These are phyloP conservation scores for Deilephila elpenor DNA, from an alignment of 2,888 invertebrate species.

Conservation along the genomic window DNA sequence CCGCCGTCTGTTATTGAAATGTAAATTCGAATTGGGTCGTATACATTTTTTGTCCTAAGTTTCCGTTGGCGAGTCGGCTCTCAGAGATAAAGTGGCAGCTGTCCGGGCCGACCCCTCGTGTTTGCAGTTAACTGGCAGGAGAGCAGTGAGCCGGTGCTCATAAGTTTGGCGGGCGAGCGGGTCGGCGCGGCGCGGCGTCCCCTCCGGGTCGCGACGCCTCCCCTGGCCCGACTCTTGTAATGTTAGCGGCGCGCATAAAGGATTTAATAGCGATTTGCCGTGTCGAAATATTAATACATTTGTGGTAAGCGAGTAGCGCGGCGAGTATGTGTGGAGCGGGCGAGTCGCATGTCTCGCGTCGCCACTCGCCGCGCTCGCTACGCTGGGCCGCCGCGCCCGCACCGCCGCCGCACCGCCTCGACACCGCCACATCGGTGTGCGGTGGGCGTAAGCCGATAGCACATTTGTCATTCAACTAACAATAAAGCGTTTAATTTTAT, in stretches of 20 bases:
- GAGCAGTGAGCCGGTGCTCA: slow-evolving; percentile 57
- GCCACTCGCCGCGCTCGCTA: slow-evolving; percentile 31
- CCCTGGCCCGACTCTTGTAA: slow-evolving; percentile 55
- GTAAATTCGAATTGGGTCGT: slow-evolving; percentile 60
- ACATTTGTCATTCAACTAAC: slow-evolving; percentile 79
- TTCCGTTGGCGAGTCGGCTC: slow-evolving; percentile 57
- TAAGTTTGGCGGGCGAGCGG: slow-evolving; percentile 47
- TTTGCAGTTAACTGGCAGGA: slow-evolving; percentile 63
- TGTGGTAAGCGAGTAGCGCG: slow-evolving; percentile 59
- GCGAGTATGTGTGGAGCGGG: slow-evolving; percentile 47
- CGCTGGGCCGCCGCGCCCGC: slow-evolving; percentile 2
- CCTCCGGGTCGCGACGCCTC: slow-evolving; percentile 61
- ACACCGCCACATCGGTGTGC: not conserved
- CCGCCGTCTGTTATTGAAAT: slow-evolving; percentile 62
- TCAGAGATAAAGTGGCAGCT: slow-evolving; percentile 74
- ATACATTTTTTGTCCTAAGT: slow-evolving; percentile 56
- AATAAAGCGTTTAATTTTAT: slow-evolving; percentile 77
- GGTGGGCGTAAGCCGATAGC: slow-evolving; percentile 71
- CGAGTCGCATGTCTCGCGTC: slow-evolving; percentile 37
- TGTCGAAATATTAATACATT: slow-evolving; percentile 78
- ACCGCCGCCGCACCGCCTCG: not conserved
- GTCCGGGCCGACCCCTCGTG: slow-evolving; percentile 62
- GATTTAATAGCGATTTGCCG: slow-evolving; percentile 76
- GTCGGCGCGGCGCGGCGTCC: slow-evolving; percentile 51
- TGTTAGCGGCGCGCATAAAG: slow-evolving; percentile 58